Evolutionary conservation across 2,113 vertebrate genomes (phyloP).

Genomic region (Lophius piscatorius): DNA sequence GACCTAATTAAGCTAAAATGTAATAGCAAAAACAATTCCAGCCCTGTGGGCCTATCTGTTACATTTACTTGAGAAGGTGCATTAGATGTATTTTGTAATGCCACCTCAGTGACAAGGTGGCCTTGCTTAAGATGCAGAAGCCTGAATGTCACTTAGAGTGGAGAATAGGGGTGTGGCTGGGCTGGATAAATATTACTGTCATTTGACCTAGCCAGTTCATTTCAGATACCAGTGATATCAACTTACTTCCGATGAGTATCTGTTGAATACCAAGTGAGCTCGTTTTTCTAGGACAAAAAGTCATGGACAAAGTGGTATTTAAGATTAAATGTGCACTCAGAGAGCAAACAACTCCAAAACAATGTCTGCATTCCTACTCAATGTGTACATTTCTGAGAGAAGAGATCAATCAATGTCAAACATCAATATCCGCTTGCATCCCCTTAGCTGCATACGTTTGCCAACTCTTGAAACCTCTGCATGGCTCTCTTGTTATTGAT

Average conservation of each 20-base stretch:
- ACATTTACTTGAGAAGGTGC: conserved; percentile 41
- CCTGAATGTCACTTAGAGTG: conserved; percentile 67
- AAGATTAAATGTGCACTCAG: conserved; percentile 57
- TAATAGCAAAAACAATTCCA: conserved; percentile 44
- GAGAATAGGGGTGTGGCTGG: not conserved
- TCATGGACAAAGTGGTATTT: conserved; percentile 56
- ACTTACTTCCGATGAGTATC: conserved; percentile 44
- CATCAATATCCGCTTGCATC: conserved; percentile 89
- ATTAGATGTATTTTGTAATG: conserved; percentile 42
- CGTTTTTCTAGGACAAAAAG: conserved; percentile 54
- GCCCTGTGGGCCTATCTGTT: conserved; percentile 33
- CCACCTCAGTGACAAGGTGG: conserved; percentile 47
- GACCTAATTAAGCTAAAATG: conserved; percentile 60
- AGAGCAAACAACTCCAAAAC: conserved; percentile 67
- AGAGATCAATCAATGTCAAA: conserved; percentile 87
- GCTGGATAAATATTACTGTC: conserved; percentile 23
- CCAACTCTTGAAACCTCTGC: conserved; percentile 85
- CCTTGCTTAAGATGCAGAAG: conserved; percentile 63
- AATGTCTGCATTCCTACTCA: conserved; percentile 77
- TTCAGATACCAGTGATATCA: conserved; percentile 35
- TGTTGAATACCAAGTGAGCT: conserved; percentile 50
- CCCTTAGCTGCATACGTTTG: conserved; percentile 81
- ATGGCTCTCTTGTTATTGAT: conserved; percentile 82
- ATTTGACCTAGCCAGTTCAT: conserved; percentile 52
- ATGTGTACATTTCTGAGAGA: conserved; percentile 81